These are phyloP conservation scores for Apteryx owenii DNA, from an alignment of 2,113 vertebrate species.

Conservation along the genomic window DNA sequence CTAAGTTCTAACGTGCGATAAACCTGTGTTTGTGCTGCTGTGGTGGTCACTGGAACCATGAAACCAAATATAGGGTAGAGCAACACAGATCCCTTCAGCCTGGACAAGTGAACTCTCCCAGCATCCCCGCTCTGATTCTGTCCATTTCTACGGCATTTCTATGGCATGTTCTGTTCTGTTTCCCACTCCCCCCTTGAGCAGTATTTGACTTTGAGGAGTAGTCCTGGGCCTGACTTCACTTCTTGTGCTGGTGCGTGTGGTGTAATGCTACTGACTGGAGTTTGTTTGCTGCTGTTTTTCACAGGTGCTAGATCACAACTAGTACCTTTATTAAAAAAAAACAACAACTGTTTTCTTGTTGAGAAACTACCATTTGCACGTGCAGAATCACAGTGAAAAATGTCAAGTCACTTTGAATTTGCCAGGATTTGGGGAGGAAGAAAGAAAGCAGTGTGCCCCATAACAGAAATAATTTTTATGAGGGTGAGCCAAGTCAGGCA, in stretches of 20 bases:
- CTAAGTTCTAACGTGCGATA: not conserved
- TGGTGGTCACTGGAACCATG: not conserved
- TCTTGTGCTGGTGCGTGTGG: not conserved
- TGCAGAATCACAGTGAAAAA: not conserved
- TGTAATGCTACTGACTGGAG: rapidly evolving
- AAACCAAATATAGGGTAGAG: not conserved
- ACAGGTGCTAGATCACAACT: not conserved
- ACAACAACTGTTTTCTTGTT: not conserved
- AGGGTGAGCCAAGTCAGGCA: constrained; percentile 44
- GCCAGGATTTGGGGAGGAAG: not conserved
- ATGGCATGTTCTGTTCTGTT: not conserved
- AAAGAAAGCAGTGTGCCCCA: constrained; percentile 29
- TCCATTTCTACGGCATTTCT: too few species aligned
- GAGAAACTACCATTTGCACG: not conserved
- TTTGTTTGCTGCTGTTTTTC: not conserved
- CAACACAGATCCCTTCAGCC: not conserved
- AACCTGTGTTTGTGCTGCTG: not conserved
- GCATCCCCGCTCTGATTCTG: not conserved
- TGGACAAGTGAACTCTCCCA: not conserved
- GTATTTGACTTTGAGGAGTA: not conserved
- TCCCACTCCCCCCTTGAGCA: rapidly evolving
- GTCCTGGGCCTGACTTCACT: not conserved
- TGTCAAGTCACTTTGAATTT: constrained; percentile 40
- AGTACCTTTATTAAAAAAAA: not conserved
- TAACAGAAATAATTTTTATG: constrained; percentile 44